These are phyloP conservation scores for Fissipunctia ypsillon DNA, from an alignment of 2,888 invertebrate genomes.

Conservation along the genomic window DNA sequence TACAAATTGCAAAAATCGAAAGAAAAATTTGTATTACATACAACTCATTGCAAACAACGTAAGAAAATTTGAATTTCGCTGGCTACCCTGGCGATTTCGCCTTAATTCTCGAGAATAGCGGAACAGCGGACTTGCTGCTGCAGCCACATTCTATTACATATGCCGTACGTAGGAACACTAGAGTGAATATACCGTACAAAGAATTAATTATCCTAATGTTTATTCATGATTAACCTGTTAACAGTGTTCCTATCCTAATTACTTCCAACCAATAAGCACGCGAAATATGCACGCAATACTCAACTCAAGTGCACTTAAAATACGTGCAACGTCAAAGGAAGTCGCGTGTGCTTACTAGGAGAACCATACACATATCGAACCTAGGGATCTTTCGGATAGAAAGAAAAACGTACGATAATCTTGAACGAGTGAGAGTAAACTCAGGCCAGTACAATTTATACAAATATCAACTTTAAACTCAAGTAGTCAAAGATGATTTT, in stretches of 20 bases:
- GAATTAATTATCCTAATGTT: conserved; percentile 5
- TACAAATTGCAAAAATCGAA: no score
- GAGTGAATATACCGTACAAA: conserved; percentile 18
- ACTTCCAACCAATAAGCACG: conserved; percentile 52
- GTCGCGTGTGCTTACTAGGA: conserved; percentile 21
- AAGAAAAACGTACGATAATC: background rate
- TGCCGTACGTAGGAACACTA: conserved; percentile 8
- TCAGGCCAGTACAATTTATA: no score
- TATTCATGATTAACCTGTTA: conserved; percentile 40
- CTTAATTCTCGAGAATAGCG: no score
- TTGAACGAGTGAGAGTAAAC: background rate
- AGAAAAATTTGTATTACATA: no score
- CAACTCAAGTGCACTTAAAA: conserved; percentile 31
- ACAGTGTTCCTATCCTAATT: conserved; percentile 42
- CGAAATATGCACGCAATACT: conserved; percentile 43
- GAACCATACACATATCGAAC: conserved; percentile 1
- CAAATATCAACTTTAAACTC: no score
- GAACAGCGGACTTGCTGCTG: background rate
- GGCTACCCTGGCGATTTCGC: no score
- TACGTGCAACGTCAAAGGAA: conserved; percentile 40
- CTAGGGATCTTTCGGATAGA: background rate
- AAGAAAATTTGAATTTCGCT: no score
- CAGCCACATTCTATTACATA: background rate
- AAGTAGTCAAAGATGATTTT: no score
- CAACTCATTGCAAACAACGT: no score